A percentile compares a stretch with the other conserved stretches of the same genome.
These are phyloP conservation scores for Dufourea novaeangliae DNA, from an alignment of 1,140 invertebrate species.

Conservation along the genomic window DNA sequence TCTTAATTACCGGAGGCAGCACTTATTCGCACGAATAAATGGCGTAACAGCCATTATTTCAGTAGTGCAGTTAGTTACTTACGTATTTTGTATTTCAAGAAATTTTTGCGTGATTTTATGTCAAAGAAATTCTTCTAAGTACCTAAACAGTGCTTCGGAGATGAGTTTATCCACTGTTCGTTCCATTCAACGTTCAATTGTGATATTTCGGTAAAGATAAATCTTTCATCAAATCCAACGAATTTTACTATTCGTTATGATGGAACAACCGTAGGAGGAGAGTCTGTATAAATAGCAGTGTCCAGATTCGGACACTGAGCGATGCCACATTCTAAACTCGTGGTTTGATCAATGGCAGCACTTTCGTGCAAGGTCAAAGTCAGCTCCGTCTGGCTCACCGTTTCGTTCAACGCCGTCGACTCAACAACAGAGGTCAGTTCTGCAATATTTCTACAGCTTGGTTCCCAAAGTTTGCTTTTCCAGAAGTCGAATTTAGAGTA, in stretches of 20 bases:
- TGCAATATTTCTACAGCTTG: not conserved
- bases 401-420: conserved; percentile 20
- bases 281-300: conserved; percentile 3
- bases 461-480: conserved; percentile 43
- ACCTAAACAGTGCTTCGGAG: too few species aligned
- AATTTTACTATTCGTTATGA: not conserved
- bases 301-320: conserved; percentile 8
- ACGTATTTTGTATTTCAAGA: too few species aligned
- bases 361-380: conserved; percentile 29
- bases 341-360: conserved; percentile 29
- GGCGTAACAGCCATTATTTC: too few species aligned
- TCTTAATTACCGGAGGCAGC: too few species aligned
- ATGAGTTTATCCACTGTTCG: too few species aligned
- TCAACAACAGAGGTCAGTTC: conserved; percentile 33
- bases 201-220: too few species aligned
- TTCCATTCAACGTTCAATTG: too few species aligned
- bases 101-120: too few species aligned
- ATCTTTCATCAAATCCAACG: not conserved
- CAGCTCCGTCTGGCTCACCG: not conserved
- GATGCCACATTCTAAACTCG: conserved; percentile 21
- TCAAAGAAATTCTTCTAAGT: too few species aligned
- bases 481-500: conserved; percentile 34
- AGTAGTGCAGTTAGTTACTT: too few species aligned
- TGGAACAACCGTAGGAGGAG: not conserved
- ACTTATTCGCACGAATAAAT: too few species aligned